phyloP scores from a whole-genome alignment of 2,797 vertebrate species.

The Tiaroga cobitis region DNA sequence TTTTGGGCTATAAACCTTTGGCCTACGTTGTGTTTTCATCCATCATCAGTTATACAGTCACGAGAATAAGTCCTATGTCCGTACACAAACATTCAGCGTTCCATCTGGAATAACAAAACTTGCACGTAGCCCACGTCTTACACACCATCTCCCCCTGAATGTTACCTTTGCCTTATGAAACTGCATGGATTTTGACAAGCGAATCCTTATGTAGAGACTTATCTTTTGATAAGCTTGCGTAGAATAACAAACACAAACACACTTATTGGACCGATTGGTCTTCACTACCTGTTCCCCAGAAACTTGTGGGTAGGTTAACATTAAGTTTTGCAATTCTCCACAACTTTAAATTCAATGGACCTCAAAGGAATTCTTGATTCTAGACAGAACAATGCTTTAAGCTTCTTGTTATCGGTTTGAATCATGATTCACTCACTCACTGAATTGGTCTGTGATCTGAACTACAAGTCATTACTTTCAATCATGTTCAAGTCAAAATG shows the following conservation, averaged over 20 bases:
- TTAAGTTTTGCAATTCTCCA: neutral
- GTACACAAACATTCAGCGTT: neutral
- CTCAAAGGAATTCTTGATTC: neutral
- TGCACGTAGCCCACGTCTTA: conserved; percentile 10
- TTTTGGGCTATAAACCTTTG: neutral
- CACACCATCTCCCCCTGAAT: neutral
- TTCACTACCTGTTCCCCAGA: neutral
- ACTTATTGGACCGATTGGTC: neutral
- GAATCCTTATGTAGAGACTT: neutral
- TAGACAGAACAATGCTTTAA: neutral
- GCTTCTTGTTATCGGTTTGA: neutral
- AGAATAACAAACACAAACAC: neutral
- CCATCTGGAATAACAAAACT: neutral
- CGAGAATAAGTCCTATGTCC: conserved; percentile 8
- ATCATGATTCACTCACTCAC: neutral
- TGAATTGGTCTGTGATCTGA: neutral
- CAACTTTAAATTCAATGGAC: neutral
- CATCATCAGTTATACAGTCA: neutral
- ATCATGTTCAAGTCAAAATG: neutral
- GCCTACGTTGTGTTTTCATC: conserved; percentile 20
- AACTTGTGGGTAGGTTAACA: neutral
- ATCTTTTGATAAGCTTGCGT: neutral
- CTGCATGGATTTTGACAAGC: conserved; percentile 7
- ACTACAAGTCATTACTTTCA: neutral
- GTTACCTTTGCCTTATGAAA: conserved; percentile 22